Evolutionary conservation across 1,140 invertebrate genomes (phyloP).

Genomic region (Triops longicaudatus): DNA sequence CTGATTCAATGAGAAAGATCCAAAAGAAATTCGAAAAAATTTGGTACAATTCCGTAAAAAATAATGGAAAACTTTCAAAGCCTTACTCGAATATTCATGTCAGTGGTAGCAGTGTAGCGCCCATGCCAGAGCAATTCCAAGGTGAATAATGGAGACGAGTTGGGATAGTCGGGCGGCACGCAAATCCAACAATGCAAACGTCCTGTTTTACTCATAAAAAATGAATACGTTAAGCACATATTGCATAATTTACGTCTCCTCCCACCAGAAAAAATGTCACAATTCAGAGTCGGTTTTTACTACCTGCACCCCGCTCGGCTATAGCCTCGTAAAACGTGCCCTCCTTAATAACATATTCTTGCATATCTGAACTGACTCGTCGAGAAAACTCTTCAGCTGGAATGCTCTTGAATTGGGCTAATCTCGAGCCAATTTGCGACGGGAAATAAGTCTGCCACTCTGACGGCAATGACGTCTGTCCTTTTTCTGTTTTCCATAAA

Average conservation of each 20-base stretch:
- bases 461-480: slow-evolving; percentile 13
- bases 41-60: slow-evolving; percentile 24
- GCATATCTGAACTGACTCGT: slow-evolving; percentile 61
- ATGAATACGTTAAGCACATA: slow-evolving; percentile 30
- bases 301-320: slow-evolving; percentile 50
- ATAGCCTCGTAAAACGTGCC: slow-evolving; percentile 47
- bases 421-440: slow-evolving; percentile 36
- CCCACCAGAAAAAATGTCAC: slow-evolving; percentile 23
- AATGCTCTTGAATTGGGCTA: slow-evolving; percentile 53
- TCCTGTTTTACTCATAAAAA: background rate
- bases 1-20: background rate
- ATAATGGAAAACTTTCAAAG: slow-evolving; percentile 17
- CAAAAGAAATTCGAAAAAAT: slow-evolving; percentile 27
- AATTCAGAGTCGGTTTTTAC: slow-evolving; percentile 33
- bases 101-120: slow-evolving; percentile 51
- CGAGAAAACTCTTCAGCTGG: slow-evolving; percentile 60
- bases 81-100: slow-evolving; percentile 57
- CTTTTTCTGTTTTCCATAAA: slow-evolving; percentile 16
- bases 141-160: slow-evolving; percentile 62
- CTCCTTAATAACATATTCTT: slow-evolving; percentile 22
- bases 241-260: slow-evolving; percentile 34
- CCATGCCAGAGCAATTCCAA: slow-evolving; percentile 56
- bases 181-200: slow-evolving; percentile 28
- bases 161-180: slow-evolving; percentile 73
- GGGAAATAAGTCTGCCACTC: slow-evolving; percentile 24